Evolutionary conservation across 1,140 invertebrate species (phyloP), one percentile per base, ranked within the genome.

Genomic region (Drosophila grimshawi): DNA sequence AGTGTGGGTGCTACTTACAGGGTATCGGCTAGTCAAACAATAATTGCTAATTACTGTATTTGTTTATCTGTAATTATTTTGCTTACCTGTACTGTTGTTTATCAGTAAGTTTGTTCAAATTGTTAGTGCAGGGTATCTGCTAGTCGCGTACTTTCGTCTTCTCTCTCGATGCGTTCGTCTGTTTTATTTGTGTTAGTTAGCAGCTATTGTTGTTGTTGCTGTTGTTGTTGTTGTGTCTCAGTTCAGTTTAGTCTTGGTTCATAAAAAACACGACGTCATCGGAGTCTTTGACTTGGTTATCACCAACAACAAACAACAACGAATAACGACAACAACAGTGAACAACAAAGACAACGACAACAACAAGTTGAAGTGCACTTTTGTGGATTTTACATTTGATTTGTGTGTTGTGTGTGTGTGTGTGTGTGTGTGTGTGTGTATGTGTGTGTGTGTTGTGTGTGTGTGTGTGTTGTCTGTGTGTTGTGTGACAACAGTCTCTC

Each of bases 211-310:
- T 46, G 33, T 68, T 68, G 56, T 66, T 57, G 60, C 11, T 66
- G 64, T 53, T 56, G 57, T 51, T 49, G 53, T 64, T 70, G 67
- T 55, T 76, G 80, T 62, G 69, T 83, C 51, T 37, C 59, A 61
- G 82, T 66, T 88, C 83, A 75, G 69, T 80, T 69, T 66, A 76
- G 83, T 86, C 80, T 83, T 77, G 66, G 82, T 88, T 86, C 80
- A 88, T 83, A 86, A 80, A 83, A 80, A 83, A 80, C 83, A 80
- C 73, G 63, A 80, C 82, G 72, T 86, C 82, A 86, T 88, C 82
- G 79, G 64, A 65, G 80, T 80, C 83, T 88, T 82, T 77, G 55
- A 66, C 64, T 61, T 85, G 68, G 52, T 51, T 60, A 59, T 29
- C 51, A 53, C 41, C 49, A 65, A 57, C 33, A 68, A 53, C 59